Conservation (phyloP, 2,113 vertebrate genomes). For the Sapajus apella region DNA sequence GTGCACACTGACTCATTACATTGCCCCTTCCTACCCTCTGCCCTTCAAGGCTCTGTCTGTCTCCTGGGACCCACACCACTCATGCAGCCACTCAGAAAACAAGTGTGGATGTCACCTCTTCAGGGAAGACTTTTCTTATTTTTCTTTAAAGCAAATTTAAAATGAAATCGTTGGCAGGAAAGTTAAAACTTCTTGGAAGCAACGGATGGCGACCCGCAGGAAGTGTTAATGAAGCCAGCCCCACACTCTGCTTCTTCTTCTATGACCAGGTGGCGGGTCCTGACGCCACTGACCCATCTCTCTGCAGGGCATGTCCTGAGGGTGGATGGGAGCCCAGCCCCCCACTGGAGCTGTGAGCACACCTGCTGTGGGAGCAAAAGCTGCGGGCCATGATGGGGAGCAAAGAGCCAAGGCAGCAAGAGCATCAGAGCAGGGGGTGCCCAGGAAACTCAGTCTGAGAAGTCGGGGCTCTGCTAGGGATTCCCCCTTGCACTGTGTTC, state of each 20-base stretch:
- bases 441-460: neutral
- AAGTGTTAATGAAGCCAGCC: rapidly evolving
- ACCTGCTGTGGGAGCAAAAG: neutral
- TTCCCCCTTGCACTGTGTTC: no score
- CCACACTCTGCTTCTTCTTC: neutral
- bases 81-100: neutral
- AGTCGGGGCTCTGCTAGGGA: neutral
- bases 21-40: no score
- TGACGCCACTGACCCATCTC: rapidly evolving
- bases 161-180: neutral
- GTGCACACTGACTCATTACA: no score
- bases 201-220: rapidly evolving
- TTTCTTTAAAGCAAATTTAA: neutral
- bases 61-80: neutral
- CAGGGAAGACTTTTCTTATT: neutral
- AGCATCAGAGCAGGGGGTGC: no score
- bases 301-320: neutral
- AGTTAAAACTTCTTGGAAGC: neutral
- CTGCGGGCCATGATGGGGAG: no score
- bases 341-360: no score
- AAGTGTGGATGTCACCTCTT: neutral
- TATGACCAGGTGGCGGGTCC: rapidly evolving
- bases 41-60: neutral
- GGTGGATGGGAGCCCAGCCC: rapidly evolving
- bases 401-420: no score